phyloP scores from a whole-genome alignment of 2,888 invertebrate species.

The Cheilosia scutellata region DNA sequence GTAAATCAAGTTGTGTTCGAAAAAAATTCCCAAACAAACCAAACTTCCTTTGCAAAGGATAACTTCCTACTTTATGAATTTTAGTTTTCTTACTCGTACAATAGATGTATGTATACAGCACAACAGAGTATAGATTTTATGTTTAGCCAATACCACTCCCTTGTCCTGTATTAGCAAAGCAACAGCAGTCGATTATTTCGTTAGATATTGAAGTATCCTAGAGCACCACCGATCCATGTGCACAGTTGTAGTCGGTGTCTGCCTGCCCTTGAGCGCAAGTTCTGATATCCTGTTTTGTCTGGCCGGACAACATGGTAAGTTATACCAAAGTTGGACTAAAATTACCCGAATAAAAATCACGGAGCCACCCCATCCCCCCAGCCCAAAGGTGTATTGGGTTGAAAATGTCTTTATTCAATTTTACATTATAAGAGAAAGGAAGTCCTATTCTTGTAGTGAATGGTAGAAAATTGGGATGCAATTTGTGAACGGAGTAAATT shows the following conservation, averaged over 20 bases:
- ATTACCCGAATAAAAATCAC: slow-evolving; percentile 65
- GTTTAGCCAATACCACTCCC: slow-evolving; percentile 59
- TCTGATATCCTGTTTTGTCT: slow-evolving; percentile 59
- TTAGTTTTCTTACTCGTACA: slow-evolving; percentile 5
- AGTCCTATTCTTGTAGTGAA: slow-evolving; percentile 26
- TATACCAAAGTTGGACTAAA: slow-evolving; percentile 34
- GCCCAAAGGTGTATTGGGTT: slow-evolving; percentile 4
- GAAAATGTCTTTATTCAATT: slow-evolving; percentile 66
- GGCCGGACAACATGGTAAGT: slow-evolving; percentile 36
- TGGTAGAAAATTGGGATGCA: slow-evolving; percentile 53
- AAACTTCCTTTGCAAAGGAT: slow-evolving; percentile 45
- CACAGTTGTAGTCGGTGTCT: slow-evolving; percentile 3
- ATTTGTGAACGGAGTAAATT: slow-evolving; percentile 54
- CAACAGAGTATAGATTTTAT: slow-evolving; percentile 48
- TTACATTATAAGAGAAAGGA: slow-evolving; percentile 21
- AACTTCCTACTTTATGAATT: slow-evolving; percentile 24
- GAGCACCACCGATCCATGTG: slow-evolving; percentile 29
- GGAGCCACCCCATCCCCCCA: slow-evolving; percentile 29
- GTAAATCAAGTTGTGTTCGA: slow-evolving; percentile 66
- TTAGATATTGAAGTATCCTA: slow-evolving; percentile 50
- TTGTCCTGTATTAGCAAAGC: slow-evolving; percentile 32
- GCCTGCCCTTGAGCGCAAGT: slow-evolving; percentile 59
- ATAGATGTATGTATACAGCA: not conserved
- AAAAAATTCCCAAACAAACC: slow-evolving; percentile 63
- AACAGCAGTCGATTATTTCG: slow-evolving; percentile 67